Percentiles rank a stretch among this genome's conserved stretches.
Conservation (phyloP, 2,113 vertebrate genomes). For the Chionis minor region DNA sequence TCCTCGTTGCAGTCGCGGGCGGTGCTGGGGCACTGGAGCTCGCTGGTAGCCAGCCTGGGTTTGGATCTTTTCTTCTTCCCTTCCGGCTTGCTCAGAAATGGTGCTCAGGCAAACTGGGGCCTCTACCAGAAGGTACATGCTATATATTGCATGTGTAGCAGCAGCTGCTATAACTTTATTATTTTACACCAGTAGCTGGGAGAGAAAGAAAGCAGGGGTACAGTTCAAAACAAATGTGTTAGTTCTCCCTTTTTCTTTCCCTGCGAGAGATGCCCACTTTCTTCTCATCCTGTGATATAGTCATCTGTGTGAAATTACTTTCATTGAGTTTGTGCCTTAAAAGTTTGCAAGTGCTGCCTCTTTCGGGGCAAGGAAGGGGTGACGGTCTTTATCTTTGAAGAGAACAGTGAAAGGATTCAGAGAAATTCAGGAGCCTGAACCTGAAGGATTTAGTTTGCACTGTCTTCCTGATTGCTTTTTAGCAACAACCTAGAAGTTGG, state of each 20-base stretch:
- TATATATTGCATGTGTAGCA: background rate
- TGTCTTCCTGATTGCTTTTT: background rate
- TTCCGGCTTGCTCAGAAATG: background rate
- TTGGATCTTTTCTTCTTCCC: background rate
- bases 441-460: rapidly evolving
- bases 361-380: background rate
- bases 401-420: background rate
- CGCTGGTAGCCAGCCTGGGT: rapidly evolving
- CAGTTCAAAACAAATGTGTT: background rate
- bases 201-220: background rate
- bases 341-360: background rate
- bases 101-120: background rate
- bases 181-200: background rate
- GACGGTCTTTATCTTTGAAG: background rate
- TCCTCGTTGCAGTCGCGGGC: rapidly evolving
- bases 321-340: background rate
- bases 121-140: background rate
- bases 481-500: background rate
- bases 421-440: background rate
- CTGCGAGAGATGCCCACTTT: background rate
- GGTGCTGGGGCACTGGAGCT: background rate
- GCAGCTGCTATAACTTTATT: background rate
- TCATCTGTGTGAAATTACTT: background rate
- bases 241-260: background rate
- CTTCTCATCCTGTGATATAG: background rate